Evolutionary conservation across 2,888 invertebrate genomes (phyloP).

Genomic region (Mechanitis messenoides): DNA sequence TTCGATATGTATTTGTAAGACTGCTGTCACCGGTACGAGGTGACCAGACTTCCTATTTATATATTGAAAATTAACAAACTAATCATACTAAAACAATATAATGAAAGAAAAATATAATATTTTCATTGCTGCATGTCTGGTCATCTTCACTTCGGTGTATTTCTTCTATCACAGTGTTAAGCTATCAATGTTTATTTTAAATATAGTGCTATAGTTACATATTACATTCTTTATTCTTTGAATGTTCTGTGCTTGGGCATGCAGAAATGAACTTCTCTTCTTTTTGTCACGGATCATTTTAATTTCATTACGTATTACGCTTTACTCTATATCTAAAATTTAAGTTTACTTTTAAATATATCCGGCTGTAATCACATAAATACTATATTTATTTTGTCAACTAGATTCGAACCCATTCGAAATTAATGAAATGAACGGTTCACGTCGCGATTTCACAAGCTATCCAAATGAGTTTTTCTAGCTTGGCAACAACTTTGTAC

Average conservation of each 20-base stretch:
- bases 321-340: not conserved
- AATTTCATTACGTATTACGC: constrained; percentile 28
- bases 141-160: constrained; percentile 60
- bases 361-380: too few relatives aligned
- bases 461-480: too few relatives aligned
- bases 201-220: constrained; percentile 56
- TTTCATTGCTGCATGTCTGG: constrained; percentile 75
- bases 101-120: constrained; percentile 29
- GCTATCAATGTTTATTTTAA: constrained; percentile 50
- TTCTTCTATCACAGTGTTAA: constrained; percentile 48
- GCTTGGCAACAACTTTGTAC: too few relatives aligned
- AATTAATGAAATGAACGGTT: too few relatives aligned
- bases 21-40: constrained; percentile 70
- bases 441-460: too few relatives aligned
- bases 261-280: constrained; percentile 70
- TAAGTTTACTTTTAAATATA: too few relatives aligned
- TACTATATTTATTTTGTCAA: too few relatives aligned
- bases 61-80: constrained; percentile 23
- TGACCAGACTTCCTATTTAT: constrained; percentile 61
- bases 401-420: too few relatives aligned
- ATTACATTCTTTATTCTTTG: constrained; percentile 52
- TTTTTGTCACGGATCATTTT: constrained; percentile 48
- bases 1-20: constrained; percentile 41
- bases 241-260: constrained; percentile 74
- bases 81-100: constrained; percentile 15